A percentile compares a stretch with the other conserved stretches of the same genome.
phyloP scores from a whole-genome alignment of 92 coral and sea anemone genomes.

The Phenganax marumi region DNA sequence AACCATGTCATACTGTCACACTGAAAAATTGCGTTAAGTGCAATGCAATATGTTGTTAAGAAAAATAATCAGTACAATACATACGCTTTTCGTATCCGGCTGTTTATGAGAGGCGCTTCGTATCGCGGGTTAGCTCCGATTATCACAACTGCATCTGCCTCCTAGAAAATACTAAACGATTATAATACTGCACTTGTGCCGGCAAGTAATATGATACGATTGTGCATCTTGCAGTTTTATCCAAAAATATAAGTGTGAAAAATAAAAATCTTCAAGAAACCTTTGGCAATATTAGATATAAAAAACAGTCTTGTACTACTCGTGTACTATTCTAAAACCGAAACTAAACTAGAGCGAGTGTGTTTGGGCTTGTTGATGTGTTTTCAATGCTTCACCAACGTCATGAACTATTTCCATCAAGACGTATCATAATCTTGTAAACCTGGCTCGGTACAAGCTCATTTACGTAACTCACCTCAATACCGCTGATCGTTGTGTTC shows the following conservation, averaged over 20 bases:
- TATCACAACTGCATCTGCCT: conserved; percentile 89
- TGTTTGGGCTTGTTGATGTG: too few relatives aligned
- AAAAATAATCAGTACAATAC: not conserved
- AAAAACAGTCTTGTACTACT: too few relatives aligned
- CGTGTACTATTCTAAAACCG: too few relatives aligned
- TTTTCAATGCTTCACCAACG: too few relatives aligned
- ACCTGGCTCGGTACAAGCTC: not conserved
- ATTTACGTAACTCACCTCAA: conserved; percentile 63
- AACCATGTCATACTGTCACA: not conserved
- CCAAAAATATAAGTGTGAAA: too few relatives aligned
- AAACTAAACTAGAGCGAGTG: too few relatives aligned
- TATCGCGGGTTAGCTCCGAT: conserved; percentile 95
- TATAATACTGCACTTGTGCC: not conserved
- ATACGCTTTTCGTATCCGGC: conserved; percentile 90
- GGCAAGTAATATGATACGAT: not conserved
- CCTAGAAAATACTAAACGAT: conserved; percentile 51
- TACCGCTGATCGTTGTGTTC: conserved; percentile 96
- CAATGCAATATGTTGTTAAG: not conserved
- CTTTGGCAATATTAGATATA: too few relatives aligned
- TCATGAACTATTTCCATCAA: not conserved
- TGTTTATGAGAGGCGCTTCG: conserved; percentile 95
- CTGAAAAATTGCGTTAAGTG: not conserved
- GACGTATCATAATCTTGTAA: not conserved
- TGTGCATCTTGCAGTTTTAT: too few relatives aligned
- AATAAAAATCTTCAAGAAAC: too few relatives aligned